Percentiles rank a stretch among this genome's conserved stretches.
These are phyloP conservation scores for Callyntrura guangdongensis DNA, from an alignment of 2,888 invertebrate genomes.

Conservation along the genomic window DNA sequence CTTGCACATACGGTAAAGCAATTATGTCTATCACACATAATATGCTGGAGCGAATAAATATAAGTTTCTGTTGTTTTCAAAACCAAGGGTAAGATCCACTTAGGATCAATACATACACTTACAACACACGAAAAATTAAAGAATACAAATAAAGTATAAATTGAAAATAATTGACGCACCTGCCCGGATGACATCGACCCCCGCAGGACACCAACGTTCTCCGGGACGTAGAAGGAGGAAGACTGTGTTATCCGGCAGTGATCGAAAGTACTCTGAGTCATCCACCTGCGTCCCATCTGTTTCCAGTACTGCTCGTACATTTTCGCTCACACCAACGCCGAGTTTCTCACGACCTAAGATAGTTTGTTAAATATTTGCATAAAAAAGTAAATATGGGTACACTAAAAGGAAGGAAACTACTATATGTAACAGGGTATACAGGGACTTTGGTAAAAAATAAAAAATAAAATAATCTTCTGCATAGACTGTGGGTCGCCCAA, in stretches of 20 bases:
- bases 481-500: no score
- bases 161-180: slow-evolving; percentile 87
- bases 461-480: no score
- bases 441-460: background rate
- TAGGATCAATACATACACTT: background rate
- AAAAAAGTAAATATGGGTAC: no score
- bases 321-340: slow-evolving; percentile 94
- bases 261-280: slow-evolving; percentile 89
- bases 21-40: background rate
- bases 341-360: slow-evolving; percentile 94
- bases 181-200: slow-evolving; percentile 97
- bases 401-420: slow-evolving; percentile 7
- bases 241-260: slow-evolving; percentile 96
- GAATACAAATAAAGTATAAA: slow-evolving; percentile 52
- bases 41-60: background rate
- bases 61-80: no score
- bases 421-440: background rate
- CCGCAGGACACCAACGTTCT: slow-evolving; percentile 97
- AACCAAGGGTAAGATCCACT: no score
- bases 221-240: slow-evolving; percentile 95
- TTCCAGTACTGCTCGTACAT: slow-evolving; percentile 96
- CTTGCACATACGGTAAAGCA: background rate
- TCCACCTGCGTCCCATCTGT: slow-evolving; percentile 95
- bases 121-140: slow-evolving; percentile 16
- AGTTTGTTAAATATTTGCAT: no score